Evolutionary conservation across 2,113 vertebrate species (phyloP).

Genomic region (Oreochromis aureus): DNA sequence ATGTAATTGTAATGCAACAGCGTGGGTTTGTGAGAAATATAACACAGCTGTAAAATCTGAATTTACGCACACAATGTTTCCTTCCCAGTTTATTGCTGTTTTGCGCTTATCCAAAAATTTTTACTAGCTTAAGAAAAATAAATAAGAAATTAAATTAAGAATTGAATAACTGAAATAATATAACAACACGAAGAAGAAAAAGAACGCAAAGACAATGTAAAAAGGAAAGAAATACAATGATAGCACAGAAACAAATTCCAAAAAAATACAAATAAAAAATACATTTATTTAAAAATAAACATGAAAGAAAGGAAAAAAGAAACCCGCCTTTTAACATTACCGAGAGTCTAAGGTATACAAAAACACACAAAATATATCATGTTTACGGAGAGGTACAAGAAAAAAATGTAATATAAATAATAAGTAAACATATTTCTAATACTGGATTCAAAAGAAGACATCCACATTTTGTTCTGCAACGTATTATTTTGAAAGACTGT

Average conservation of each 20-base stretch:
- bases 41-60: background rate
- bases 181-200: background rate
- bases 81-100: background rate
- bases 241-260: background rate
- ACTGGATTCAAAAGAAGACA: background rate
- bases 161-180: background rate
- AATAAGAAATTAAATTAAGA: background rate
- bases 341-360: background rate
- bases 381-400: background rate
- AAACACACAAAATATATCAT: background rate
- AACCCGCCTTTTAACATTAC: background rate
- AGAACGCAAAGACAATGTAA: rapidly evolving
- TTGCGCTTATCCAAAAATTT: rapidly evolving
- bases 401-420: background rate
- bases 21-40: background rate
- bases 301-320: background rate
- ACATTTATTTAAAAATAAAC: background rate
- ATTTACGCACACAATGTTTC: background rate
- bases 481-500: slow-evolving; percentile 8
- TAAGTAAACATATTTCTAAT: background rate
- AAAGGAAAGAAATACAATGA: background rate
- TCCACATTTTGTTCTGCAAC: background rate
- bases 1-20: background rate
- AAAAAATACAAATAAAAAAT: background rate
- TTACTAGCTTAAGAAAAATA: background rate